Evolutionary conservation across 2,888 invertebrate genomes (phyloP), one percentile per base, ranked within the genome.

Genomic region (Pediacus dermestoides): DNA sequence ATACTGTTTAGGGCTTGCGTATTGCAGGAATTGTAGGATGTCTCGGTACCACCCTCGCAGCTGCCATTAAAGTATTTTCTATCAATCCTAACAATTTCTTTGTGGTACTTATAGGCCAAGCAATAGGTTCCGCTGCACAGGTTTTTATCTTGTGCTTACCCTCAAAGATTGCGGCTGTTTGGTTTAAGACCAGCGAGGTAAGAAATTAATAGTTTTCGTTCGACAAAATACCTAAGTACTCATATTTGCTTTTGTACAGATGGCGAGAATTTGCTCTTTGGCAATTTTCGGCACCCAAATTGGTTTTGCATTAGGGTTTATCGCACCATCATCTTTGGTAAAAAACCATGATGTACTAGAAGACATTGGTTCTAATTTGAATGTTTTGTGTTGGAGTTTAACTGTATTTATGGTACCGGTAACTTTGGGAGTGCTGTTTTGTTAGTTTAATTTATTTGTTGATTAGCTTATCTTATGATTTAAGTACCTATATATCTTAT

Each of bases 181-280:
- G 96, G 97, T 97, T 97, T 66, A 93, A 94, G 2, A 85, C 90
- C 0, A 83, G 88, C 58, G 89, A 95, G 72, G 93, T 95, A 13
- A 91, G 91, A 16, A 27, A 11, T 23, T 22, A n/a, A n/a, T n/a
- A n/a, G n/a, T n/a, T n/a, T n/a, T n/a, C n/a, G n/a, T n/a, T n/a
- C n/a, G n/a, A n/a, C n/a, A n/a, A n/a, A n/a, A n/a, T n/a, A n/a
- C n/a, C n/a, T n/a, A n/a, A n/a, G n/a, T 30, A 13, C 31, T 12
- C 7, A 18, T 25, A 31, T 13, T 33, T 33, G 30, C 27, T 37
- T 1, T 14, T 34, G 42, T 48, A 37, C 21, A 59, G 59, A 51
- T 68, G 2, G 73, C 84, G 2, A 79, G 81, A 1, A 85, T 85
- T 1, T 83, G 82, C 50, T 78, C 84, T 27, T 69, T 85, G 11